These are phyloP conservation scores for Junonia oenone DNA, from an alignment of 2,888 invertebrate genomes.

Conservation along the genomic window DNA sequence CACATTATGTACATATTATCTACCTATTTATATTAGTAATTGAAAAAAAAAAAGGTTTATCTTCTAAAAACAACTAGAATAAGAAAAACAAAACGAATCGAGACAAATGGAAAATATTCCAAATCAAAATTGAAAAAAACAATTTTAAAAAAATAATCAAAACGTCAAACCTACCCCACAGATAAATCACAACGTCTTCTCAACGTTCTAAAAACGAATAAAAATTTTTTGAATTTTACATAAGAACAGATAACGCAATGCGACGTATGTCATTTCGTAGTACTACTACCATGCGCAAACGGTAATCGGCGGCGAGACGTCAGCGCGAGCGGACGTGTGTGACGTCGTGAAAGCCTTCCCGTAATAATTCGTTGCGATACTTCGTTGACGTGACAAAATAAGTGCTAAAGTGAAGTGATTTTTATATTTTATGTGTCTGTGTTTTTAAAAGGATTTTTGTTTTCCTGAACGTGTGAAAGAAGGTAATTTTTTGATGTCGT, in stretches of 20 bases:
- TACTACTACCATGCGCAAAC: conserved; percentile 66
- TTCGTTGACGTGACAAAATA: neutral
- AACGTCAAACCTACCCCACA: neutral
- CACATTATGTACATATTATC: no score
- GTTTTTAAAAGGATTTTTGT: conserved; percentile 10
- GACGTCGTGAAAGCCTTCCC: neutral
- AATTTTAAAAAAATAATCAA: neutral
- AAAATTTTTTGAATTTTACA: conserved; percentile 25
- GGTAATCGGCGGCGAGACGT: conserved; percentile 53
- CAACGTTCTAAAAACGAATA: neutral
- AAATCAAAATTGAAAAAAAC: no score
- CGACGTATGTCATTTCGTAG: conserved; percentile 69
- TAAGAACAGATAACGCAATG: conserved; percentile 59
- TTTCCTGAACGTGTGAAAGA: neutral
- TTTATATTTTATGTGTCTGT: conserved; percentile 2
- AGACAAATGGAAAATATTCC: no score
- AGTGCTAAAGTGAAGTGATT: conserved; percentile 2
- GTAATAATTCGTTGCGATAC: no score
- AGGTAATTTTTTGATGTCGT: conserved; percentile 9
- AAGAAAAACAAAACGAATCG: no score
- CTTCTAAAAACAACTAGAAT: no score
- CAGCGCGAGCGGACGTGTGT: conserved; percentile 19
- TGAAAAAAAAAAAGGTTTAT: no score
- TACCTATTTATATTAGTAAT: no score
- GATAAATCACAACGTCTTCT: neutral